Evolutionary conservation across 2,888 invertebrate species (phyloP).

Genomic region (Fragum fragum): DNA sequence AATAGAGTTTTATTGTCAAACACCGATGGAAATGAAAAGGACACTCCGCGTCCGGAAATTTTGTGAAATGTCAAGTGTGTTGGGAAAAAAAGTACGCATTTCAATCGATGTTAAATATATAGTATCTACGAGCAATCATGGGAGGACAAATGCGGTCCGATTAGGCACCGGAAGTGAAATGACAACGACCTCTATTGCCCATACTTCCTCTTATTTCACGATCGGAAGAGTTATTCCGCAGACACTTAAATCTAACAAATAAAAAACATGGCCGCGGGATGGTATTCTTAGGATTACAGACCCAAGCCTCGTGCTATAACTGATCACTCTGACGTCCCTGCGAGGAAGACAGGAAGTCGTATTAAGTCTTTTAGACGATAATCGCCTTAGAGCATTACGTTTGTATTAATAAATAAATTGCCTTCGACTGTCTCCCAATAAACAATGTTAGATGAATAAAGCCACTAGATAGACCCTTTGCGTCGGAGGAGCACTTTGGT

Average conservation of each 20-base stretch:
- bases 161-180: background rate
- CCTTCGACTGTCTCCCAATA: constrained; percentile 8
- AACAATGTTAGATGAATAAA: background rate
- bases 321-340: background rate
- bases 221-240: background rate
- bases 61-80: too few species aligned
- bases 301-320: background rate
- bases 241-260: constrained; percentile 6
- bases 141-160: background rate
- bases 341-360: background rate
- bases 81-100: too few species aligned
- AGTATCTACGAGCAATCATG: background rate
- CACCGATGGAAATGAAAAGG: too few species aligned
- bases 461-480: background rate
- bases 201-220: background rate
- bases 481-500: too few species aligned
- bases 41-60: too few species aligned
- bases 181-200: background rate
- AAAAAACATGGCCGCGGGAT: background rate
- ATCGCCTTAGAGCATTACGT: constrained; percentile 27
- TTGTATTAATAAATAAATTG: constrained; percentile 32
- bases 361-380: constrained; percentile 26
- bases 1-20: too few species aligned
- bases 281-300: background rate
- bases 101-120: background rate